Evolutionary conservation across 1,140 invertebrate species (phyloP).

Genomic region (Lysiphlebus fabarum): DNA sequence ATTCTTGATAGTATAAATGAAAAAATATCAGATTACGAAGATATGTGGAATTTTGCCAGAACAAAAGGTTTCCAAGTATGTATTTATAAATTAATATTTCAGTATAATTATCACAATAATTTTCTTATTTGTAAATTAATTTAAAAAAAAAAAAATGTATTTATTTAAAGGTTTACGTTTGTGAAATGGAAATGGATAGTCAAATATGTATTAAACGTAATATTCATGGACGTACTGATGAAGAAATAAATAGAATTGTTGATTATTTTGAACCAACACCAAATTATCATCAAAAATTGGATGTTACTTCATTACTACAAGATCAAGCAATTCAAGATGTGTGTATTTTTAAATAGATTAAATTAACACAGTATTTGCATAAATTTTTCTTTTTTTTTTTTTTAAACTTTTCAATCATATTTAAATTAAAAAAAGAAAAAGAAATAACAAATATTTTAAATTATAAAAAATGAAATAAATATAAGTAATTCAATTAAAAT

Average conservation of each 20-base stretch:
- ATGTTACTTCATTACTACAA: slow-evolving; percentile 78
- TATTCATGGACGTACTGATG: slow-evolving; percentile 74
- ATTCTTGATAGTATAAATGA: slow-evolving; percentile 88
- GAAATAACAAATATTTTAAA: too few relatives aligned
- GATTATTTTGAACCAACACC: slow-evolving; percentile 79
- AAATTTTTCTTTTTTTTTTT: too few relatives aligned
- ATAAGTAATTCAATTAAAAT: too few relatives aligned
- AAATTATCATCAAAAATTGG: slow-evolving; percentile 63
- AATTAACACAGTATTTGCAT: neutral
- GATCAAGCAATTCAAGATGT: slow-evolving; percentile 71
- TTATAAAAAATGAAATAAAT: too few relatives aligned
- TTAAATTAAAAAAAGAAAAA: too few relatives aligned
- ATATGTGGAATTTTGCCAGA: slow-evolving; percentile 85
- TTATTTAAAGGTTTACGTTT: slow-evolving; percentile 72
- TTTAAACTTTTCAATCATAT: too few relatives aligned
- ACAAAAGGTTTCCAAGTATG: slow-evolving; percentile 85
- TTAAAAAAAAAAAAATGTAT: neutral
- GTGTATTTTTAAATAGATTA: slow-evolving; percentile 21
- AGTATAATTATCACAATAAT: neutral
- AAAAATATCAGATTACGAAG: slow-evolving; percentile 75
- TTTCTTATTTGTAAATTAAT: slow-evolving; percentile 17
- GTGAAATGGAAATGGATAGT: slow-evolving; percentile 80
- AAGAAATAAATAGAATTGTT: slow-evolving; percentile 76
- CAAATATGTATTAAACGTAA: slow-evolving; percentile 77
- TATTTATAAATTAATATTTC: neutral